Percentiles rank a stretch among this genome's conserved stretches.
phyloP scores from a whole-genome alignment of 2,888 invertebrate genomes.

The Ceriagrion tenellum region DNA sequence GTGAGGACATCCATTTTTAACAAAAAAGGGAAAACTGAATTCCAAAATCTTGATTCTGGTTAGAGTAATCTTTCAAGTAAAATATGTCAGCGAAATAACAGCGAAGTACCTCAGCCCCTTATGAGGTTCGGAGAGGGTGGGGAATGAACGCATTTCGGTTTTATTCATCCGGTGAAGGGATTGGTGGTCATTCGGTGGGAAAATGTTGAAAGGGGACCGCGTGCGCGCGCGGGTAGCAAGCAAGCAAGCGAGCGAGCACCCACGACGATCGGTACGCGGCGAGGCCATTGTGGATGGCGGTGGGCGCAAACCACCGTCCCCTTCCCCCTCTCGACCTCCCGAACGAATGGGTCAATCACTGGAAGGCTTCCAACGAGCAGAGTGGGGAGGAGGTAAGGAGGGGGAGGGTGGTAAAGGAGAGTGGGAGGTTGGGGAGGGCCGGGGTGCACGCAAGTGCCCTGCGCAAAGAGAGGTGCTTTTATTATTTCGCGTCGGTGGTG shows the following conservation, averaged over 20 bases:
- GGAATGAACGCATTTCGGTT: neutral
- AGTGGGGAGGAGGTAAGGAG: neutral
- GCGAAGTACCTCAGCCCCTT: no score
- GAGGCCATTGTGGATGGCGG: slow-evolving; percentile 3
- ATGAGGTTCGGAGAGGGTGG: neutral
- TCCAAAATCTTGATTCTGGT: no score
- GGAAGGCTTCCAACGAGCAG: slow-evolving; percentile 51
- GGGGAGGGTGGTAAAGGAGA: neutral
- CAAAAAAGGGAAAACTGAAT: no score
- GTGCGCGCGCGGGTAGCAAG: neutral
- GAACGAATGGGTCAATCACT: slow-evolving; percentile 59
- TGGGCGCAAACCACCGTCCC: no score
- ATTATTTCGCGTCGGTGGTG: neutral
- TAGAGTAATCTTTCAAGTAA: no score
- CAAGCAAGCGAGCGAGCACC: neutral
- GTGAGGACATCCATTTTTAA: no score
- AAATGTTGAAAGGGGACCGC: neutral
- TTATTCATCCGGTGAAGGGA: slow-evolving; percentile 5
- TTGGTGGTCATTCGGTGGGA: slow-evolving; percentile 17
- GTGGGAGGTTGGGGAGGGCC: neutral
- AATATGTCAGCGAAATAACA: no score
- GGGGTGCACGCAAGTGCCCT: no score
- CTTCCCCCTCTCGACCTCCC: no score
- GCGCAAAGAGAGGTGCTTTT: neutral
- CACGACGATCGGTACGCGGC: neutral